Evolutionary conservation across 2,797 vertebrate species (phyloP).

Genomic region (Ceryle rudis): DNA sequence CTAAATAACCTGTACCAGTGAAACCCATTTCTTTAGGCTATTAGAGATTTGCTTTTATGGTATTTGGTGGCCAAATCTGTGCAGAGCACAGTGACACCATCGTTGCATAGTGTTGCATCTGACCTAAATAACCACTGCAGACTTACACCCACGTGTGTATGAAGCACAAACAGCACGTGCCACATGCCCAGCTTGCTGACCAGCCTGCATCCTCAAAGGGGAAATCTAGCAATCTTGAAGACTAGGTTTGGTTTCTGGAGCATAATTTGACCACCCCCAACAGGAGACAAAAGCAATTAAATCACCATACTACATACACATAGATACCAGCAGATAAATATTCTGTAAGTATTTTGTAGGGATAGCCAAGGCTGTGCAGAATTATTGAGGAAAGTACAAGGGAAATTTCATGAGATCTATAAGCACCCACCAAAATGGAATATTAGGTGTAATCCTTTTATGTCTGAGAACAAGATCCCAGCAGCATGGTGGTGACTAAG

Average conservation of each 20-base stretch:
- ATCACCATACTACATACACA: background rate
- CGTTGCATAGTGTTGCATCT: rapidly evolving
- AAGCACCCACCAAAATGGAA: background rate
- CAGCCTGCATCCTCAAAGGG: background rate
- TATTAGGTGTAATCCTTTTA: background rate
- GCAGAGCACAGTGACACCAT: background rate
- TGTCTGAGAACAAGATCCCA: background rate
- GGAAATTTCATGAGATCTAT: background rate
- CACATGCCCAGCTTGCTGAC: background rate
- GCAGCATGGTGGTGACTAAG: background rate
- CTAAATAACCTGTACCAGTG: background rate
- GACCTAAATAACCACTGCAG: background rate
- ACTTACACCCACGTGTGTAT: background rate
- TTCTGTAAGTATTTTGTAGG: background rate
- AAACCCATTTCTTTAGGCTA: background rate
- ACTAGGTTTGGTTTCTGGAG: background rate
- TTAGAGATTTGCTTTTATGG: background rate
- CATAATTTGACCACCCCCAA: background rate
- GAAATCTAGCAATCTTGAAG: background rate
- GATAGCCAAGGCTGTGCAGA: background rate
- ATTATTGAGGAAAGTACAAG: background rate
- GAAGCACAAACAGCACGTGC: too few relatives aligned
- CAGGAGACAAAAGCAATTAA: background rate
- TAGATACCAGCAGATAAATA: background rate
- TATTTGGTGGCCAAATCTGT: background rate